Base-by-base conservation (phyloP, 92 coral and sea anemone genomes). In the Paramuricea clavata region DNA sequence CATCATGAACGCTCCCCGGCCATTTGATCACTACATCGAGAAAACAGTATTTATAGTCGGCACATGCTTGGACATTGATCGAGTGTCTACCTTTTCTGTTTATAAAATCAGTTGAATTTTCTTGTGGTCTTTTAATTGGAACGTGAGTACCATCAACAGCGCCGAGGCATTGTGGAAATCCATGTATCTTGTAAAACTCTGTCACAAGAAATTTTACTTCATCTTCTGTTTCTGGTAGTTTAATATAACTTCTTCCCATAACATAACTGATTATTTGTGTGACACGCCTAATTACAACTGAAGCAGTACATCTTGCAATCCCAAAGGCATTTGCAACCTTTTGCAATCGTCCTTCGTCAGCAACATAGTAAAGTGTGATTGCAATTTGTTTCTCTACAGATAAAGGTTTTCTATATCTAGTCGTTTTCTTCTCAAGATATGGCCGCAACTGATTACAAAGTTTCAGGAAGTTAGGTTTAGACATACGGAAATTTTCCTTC, bases 261-360 rank as follows among this genome's bases (percentile, higher is more conserved):
- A 50, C 11, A 50, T 50, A 3, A 50, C 59, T 50, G 59, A 50
- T 65, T 65, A 28, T 13, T 22, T 23, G 33, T 17, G 50, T 34
- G 15, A 72, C 78, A 8, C 47, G 15, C 22, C 78, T 72, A 6
- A 72, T 41, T 27, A n/a, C 15, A 6, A 72, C 56, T n/a, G 78
- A 72, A 12, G 28, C 83, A 11, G 76, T 7, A 50, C 74, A 54
- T 36, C 62, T 75, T 30, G 69, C 85, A 4, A 39, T 4, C 4
- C 91, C 91, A 82, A 90, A 90, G 10, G 91, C 91, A 75, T 91
- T 91, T 0, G 89, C 93, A 22, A 72, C 83, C 21, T 90, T 90
- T 2, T 30, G 85, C 42, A 57, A 44, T 65, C 90, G 22, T 52
- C 92, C 92, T 52, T 89, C 90, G 47, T 89, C 92, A 22, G 92